Base-by-base conservation (phyloP, 1,140 invertebrate species). In the Achroia grisella region DNA sequence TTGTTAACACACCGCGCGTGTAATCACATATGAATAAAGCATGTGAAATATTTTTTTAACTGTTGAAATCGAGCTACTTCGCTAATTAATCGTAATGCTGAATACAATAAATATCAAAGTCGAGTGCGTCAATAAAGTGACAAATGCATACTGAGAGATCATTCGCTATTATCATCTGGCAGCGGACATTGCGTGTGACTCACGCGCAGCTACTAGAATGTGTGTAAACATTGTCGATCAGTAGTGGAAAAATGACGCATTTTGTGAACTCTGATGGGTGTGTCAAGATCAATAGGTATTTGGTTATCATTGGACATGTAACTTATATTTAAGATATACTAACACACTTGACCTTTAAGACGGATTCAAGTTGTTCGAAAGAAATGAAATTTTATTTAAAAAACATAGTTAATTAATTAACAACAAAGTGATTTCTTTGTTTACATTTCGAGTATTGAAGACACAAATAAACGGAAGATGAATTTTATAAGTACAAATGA, bases 191-290 rank as follows among this genome's bases (percentile, higher is more conserved):
- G 37, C 23, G 43, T 59, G 53, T 78, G 75, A 84, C 52, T 78
- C 80, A 84, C 52, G 52, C 63, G 62, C 64, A 69, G 61, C 56
- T 71, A 70, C 62, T 60, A 71, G 60, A 64, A 63, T 52, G 62
- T 62, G 55, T 63, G 71, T 74, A 75, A 79, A 81, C 70, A 81
- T 50, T 69, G 62, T 66, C 66, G 56, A 51, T 48, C 17, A 52
- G 60, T 52, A 60, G 57, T 37, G 47, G 46, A 55, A 52, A 60
- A 48, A 75, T 79, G 73, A 83, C 75, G 64, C 75, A 81, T 72
- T 51, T 55, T 37, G 44, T 27, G 33, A 60, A 64, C 55, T 56
- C 45, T 65, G 17, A 52, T 66, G 72, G 72, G 69, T 64, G 74
- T 49, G 74, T 59, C 60, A 48, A 52, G 42, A 59, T 53, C 50